phyloP scores from a whole-genome alignment of 2,113 vertebrate species.

The Chlorocebus sabaeus region DNA sequence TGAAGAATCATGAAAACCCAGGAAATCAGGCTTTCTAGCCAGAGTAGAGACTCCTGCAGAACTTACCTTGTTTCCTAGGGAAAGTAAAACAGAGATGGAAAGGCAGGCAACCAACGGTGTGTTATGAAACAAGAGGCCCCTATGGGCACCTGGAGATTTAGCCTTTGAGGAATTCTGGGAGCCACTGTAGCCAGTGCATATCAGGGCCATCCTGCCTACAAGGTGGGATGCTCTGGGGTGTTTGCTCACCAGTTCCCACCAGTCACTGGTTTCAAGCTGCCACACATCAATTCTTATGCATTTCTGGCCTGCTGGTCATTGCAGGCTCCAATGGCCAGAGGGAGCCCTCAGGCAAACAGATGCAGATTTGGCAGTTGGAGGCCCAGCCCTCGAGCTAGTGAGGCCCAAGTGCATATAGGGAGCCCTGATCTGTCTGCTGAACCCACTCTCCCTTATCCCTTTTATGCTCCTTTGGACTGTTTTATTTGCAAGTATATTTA shows the following conservation, averaged over 20 bases:
- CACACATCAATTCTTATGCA: background rate
- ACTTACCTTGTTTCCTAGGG: background rate
- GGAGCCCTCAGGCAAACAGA: background rate
- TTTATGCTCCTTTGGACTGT: background rate
- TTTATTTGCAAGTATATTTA: background rate
- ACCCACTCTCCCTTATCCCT: background rate
- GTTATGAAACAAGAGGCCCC: background rate
- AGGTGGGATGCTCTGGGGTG: too few species aligned
- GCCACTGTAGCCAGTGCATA: accelerated
- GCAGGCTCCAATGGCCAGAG: background rate
- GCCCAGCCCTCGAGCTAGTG: background rate
- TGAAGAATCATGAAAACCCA: background rate
- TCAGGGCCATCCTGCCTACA: accelerated
- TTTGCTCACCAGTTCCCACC: accelerated
- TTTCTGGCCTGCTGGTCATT: background rate
- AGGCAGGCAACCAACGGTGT: too few species aligned
- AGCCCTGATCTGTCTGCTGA: background rate
- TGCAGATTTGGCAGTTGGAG: too few species aligned
- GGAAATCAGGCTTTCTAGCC: background rate
- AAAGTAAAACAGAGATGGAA: background rate
- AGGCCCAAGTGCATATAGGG: accelerated
- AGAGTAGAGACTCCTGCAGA: background rate
- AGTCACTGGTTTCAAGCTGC: background rate
- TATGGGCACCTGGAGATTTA: background rate
- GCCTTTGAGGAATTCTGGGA: background rate